A percentile compares a stretch with the other conserved stretches of the same genome.
phyloP scores from a whole-genome alignment of 2,113 vertebrate species.

The Indri indri region DNA sequence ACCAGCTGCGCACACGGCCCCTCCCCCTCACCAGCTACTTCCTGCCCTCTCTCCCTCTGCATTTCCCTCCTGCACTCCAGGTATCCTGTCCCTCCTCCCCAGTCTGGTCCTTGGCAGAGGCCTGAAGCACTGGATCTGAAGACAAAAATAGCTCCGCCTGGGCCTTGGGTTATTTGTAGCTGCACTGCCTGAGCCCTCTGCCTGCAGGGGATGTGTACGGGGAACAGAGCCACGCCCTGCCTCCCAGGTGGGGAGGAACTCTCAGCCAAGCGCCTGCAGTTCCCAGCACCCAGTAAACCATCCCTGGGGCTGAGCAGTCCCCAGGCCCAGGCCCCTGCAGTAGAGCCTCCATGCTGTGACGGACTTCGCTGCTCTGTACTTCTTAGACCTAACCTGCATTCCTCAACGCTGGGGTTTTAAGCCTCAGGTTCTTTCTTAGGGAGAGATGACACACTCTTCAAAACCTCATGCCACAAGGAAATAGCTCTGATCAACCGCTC shows the following conservation, averaged over 20 bases:
- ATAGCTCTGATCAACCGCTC: background rate
- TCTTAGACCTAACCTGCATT: background rate
- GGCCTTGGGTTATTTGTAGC: background rate
- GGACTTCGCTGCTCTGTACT: background rate
- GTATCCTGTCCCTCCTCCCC: fast-evolving
- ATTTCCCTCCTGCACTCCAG: background rate
- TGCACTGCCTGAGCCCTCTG: background rate
- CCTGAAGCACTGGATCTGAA: background rate
- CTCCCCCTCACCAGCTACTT: no score
- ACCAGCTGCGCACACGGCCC: fast-evolving
- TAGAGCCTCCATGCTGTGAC: background rate
- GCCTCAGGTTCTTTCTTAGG: background rate
- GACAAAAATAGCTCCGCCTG: background rate
- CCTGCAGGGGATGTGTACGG: background rate
- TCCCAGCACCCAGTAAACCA: background rate
- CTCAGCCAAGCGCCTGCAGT: background rate
- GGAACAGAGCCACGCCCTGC: background rate
- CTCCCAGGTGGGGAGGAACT: background rate
- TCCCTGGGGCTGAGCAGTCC: no score
- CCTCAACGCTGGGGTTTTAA: background rate
- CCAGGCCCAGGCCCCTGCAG: fast-evolving
- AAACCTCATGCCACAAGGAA: background rate
- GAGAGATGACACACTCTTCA: background rate
- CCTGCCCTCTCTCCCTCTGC: background rate
- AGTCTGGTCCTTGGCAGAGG: background rate